phyloP scores from a whole-genome alignment of 92 coral and sea anemone species.

The Metridium senile region DNA sequence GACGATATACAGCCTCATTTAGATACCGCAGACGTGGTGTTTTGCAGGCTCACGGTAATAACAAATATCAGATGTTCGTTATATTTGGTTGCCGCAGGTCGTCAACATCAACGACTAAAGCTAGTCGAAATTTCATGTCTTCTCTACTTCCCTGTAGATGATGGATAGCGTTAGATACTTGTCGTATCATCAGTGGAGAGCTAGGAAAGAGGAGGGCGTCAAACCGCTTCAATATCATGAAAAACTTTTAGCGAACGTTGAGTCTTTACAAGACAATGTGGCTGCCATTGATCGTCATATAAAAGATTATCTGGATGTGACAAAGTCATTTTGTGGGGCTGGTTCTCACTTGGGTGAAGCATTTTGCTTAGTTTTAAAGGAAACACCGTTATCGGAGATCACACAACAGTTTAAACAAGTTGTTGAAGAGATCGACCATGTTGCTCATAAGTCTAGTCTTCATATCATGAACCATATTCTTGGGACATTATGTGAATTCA shows the following conservation, averaged over 20 bases:
- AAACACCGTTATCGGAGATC: conserved; percentile 92
- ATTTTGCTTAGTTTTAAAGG: conserved; percentile 85
- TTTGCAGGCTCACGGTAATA: conserved; percentile 31
- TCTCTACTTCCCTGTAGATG: conserved; percentile 24
- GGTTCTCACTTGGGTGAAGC: conserved; percentile 94
- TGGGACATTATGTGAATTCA: conserved; percentile 90
- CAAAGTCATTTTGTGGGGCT: conserved; percentile 93
- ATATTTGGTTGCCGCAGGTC: neutral
- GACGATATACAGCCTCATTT: conserved; percentile 20
- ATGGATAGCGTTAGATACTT: conserved; percentile 91
- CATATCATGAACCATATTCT: conserved; percentile 85
- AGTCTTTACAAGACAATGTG: conserved; percentile 79
- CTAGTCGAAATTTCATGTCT: conserved; percentile 29
- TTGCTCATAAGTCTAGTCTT: conserved; percentile 89
- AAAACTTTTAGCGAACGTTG: conserved; percentile 80
- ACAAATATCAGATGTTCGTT: conserved; percentile 48
- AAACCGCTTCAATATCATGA: conserved; percentile 73
- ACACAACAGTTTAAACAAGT: conserved; percentile 97
- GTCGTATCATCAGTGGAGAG: conserved; percentile 91
- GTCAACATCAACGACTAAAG: conserved; percentile 15
- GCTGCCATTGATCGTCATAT: conserved; percentile 81
- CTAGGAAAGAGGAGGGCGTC: conserved; percentile 71
- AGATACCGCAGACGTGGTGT: neutral
- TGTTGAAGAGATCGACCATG: conserved; percentile 94
- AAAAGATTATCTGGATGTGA: conserved; percentile 89